These are phyloP conservation scores for Mustela nigripes DNA, from an alignment of 2,113 vertebrate genomes.

Conservation along the genomic window DNA sequence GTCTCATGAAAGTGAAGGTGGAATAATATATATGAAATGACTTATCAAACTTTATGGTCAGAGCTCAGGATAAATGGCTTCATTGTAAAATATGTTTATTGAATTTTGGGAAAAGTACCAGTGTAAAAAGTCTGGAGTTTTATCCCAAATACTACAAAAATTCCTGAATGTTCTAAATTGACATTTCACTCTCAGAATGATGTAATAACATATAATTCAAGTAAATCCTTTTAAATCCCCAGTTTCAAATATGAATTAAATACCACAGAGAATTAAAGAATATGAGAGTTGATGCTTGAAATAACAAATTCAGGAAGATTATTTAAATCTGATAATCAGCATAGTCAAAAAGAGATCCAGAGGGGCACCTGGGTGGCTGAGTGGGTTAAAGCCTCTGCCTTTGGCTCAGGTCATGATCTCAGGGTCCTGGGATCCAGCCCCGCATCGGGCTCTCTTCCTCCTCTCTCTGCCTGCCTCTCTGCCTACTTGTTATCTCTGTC, in stretches of 20 bases:
- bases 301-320: not conserved
- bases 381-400: no score
- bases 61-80: not conserved
- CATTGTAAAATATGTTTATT: not conserved
- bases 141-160: not conserved
- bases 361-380: not conserved
- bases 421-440: no score
- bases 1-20: not conserved
- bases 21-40: not conserved
- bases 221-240: constrained; percentile 21
- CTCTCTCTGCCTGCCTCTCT: no score
- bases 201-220: not conserved
- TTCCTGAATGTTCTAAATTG: not conserved
- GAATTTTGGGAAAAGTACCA: not conserved
- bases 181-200: not conserved
- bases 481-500: no score
- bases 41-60: not conserved
- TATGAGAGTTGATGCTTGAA: not conserved
- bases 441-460: no score
- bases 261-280: constrained; percentile 12
- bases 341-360: not conserved
- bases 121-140: not conserved
- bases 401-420: no score
- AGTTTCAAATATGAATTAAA: constrained; percentile 41
- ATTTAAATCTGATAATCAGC: not conserved